Percentiles rank a stretch among this genome's conserved stretches.
phyloP scores from a whole-genome alignment of 1,140 invertebrate species.

The Gyrodactylus salaris region DNA sequence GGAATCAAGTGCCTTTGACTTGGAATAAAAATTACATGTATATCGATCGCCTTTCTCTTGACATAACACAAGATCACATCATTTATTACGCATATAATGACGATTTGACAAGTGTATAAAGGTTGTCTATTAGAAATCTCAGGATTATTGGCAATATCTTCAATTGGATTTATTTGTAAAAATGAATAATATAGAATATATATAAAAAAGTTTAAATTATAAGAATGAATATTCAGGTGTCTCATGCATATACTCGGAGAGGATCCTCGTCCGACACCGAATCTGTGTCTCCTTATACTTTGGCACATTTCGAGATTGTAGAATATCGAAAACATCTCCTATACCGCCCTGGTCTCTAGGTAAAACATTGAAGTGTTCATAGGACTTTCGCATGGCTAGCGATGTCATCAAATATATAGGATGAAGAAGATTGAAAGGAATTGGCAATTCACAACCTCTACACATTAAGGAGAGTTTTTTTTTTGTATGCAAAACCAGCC shows the following conservation, averaged over 20 bases:
- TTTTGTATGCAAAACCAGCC: neutral
- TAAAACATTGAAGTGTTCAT: neutral
- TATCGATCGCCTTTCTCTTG: no score
- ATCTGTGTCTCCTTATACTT: neutral
- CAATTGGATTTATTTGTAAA: no score
- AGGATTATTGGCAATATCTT: no score
- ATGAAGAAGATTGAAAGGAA: neutral
- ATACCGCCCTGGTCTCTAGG: neutral
- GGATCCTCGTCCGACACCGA: neutral
- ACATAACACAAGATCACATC: no score
- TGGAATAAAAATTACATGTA: no score
- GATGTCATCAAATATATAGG: neutral
- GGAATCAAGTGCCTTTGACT: no score
- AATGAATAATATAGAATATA: no score
- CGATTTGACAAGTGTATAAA: no score
- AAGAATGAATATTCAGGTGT: neutral
- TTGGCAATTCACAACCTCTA: neutral
- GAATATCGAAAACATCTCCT: neutral
- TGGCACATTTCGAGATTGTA: neutral
- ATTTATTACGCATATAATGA: no score
- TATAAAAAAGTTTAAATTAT: no score
- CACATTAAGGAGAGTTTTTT: neutral
- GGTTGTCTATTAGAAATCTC: no score
- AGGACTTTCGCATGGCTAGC: neutral
- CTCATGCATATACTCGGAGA: neutral